Conservation (phyloP, 2,113 vertebrate genomes). For the Gymnobelideus leadbeateri region DNA sequence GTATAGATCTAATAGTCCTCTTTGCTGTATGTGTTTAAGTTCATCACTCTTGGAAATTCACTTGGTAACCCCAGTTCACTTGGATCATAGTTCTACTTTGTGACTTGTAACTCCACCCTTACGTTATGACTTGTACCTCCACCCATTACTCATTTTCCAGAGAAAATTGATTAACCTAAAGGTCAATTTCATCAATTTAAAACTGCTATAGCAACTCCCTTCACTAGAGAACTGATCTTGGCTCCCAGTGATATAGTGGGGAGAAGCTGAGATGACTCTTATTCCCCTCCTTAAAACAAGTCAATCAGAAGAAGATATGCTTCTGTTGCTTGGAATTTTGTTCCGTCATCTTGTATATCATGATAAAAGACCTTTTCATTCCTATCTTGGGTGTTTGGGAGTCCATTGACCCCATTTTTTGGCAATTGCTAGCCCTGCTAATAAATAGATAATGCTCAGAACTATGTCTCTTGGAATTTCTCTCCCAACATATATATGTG, state of each 20-base stretch:
- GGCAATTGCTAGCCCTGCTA: neutral
- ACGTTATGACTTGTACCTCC: neutral
- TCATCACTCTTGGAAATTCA: neutral
- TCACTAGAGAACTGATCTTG: neutral
- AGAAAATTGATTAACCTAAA: conserved; percentile 6
- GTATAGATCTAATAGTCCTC: neutral
- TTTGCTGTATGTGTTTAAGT: neutral
- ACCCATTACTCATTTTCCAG: neutral
- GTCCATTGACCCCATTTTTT: neutral
- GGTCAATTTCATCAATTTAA: neutral
- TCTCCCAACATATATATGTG: neutral
- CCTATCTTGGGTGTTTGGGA: neutral
- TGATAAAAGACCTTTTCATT: neutral
- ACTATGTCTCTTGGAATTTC: neutral
- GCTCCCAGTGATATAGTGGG: neutral
- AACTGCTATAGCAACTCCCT: neutral
- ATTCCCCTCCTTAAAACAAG: neutral
- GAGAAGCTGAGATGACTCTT: neutral
- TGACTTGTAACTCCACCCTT: neutral
- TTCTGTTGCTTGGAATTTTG: neutral
- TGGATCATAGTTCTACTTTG: neutral
- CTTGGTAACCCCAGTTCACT: neutral
- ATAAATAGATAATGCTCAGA: neutral
- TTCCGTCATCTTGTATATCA: neutral
- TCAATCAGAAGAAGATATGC: neutral